Percentiles rank a stretch among this genome's conserved stretches.
phyloP scores from a whole-genome alignment of 2,888 invertebrate genomes.

The Rhamnusium bicolor region DNA sequence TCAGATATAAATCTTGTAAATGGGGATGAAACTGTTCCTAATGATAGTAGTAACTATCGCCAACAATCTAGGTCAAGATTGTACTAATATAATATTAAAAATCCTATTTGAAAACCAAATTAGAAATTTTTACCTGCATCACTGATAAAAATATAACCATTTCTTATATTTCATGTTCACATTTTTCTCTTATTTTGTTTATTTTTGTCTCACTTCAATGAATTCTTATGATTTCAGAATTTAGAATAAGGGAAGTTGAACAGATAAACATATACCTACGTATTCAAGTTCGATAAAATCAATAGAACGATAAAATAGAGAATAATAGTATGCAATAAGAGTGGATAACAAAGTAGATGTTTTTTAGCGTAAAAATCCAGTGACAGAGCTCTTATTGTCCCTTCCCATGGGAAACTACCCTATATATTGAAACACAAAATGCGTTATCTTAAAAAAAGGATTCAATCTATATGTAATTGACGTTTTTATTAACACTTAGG shows the following conservation, averaged over 20 bases:
- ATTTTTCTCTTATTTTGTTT: not conserved
- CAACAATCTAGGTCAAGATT: too few species aligned
- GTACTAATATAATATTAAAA: too few species aligned
- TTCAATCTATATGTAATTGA: not conserved
- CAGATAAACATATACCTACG: constrained; percentile 2
- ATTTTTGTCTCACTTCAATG: not conserved
- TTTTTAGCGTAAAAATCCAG: not conserved
- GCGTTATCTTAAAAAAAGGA: not conserved
- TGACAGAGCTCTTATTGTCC: not conserved
- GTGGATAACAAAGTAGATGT: not conserved
- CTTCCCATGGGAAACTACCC: not conserved
- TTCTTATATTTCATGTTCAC: not conserved
- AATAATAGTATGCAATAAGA: not conserved
- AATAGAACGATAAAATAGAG: not conserved
- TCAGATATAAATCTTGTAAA: too few species aligned
- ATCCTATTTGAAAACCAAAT: too few species aligned
- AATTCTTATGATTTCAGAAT: not conserved
- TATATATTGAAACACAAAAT: not conserved
- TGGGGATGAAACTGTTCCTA: too few species aligned
- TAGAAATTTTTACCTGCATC: not conserved
- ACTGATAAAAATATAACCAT: not conserved
- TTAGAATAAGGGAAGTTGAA: not conserved
- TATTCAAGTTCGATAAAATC: not conserved
- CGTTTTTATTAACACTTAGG: not conserved
- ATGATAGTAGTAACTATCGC: too few species aligned